Evolutionary conservation across 2,797 vertebrate genomes (phyloP), one percentile per base, ranked within the genome.

Genomic region (Sebastes oblongus): DNA sequence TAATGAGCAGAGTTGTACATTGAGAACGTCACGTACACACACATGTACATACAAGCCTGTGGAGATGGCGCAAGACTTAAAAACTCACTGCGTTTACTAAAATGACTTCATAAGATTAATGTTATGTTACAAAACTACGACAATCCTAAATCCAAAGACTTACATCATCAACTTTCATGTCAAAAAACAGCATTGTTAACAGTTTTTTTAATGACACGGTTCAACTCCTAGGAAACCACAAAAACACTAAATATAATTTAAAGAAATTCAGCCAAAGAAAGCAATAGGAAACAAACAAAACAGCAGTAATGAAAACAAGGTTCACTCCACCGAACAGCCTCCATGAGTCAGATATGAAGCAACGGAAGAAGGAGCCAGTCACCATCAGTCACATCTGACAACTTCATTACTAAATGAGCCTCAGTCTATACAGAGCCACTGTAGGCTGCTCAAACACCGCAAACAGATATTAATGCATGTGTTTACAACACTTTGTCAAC

Each of bases 261-360:
- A 10, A 52, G 46, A 54, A 72, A 61, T 55, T 4, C 8, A 0
- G 58, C 73, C 18, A 77, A 52, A 22, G 39, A 65, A 52, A 61
- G 29, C 30, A 71, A 56, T 60, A 52, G 67, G 30, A 81, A 81
- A 68, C 52, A 59, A 71, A 77, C 9, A 50, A 22, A 79, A 29
- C 27, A 0, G 1, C 4, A 52, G 52, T 50, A 22, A 73, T 34
- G 6, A 34, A 29, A 77, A 9, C 27, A 29, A 20, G 16, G n/a
- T 72, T 81, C 14, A 42, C 5, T 30, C 24, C 14, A 4, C 18
- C 0, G 9, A 34, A n/a, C 14, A 18, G 54, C 2, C 18, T 58
- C 46, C 14, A 11, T 77, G 84, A 86, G 67, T 83, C 83, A 72
- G 18, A 56, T 2, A 56, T 75, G 77, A 83, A 73, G 80, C 65